Percentiles rank a stretch among this genome's conserved stretches.
Evolutionary conservation across 2,113 vertebrate species (phyloP).

Genomic region (Gavialis gangeticus): DNA sequence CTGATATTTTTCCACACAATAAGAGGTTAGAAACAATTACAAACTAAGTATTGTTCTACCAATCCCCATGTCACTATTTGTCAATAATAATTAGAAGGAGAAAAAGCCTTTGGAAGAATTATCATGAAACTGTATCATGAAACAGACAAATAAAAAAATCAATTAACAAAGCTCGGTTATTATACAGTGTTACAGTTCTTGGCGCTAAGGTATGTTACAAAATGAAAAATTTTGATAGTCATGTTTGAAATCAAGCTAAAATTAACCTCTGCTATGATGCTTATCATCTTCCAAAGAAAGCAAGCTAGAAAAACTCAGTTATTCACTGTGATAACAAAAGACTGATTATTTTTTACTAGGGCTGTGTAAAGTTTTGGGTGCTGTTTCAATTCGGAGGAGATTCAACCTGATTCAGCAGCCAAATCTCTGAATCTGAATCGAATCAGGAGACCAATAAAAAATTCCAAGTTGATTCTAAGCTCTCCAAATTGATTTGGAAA

Average conservation of each 20-base stretch:
- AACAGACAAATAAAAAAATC: neutral
- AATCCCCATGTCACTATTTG: constrained; percentile 6
- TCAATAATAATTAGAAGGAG: neutral
- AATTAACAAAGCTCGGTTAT: neutral
- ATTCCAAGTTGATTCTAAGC: too few species aligned
- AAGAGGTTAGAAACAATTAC: constrained; percentile 41
- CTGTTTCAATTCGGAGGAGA: too few species aligned
- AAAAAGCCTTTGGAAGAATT: constrained; percentile 15
- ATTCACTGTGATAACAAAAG: too few species aligned
- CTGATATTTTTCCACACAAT: constrained; percentile 39
- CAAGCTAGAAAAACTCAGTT: neutral
- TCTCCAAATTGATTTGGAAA: too few species aligned
- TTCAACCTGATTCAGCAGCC: too few species aligned
- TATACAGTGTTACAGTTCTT: neutral
- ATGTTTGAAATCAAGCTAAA: neutral
- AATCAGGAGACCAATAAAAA: too few species aligned
- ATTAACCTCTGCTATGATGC: neutral
- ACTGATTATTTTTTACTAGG: too few species aligned
- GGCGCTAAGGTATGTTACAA: neutral
- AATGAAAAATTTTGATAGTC: neutral
- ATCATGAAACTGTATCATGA: neutral
- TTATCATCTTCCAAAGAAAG: neutral
- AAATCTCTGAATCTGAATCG: too few species aligned
- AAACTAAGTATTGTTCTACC: constrained; percentile 52
- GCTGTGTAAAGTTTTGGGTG: too few species aligned